Base-by-base conservation (phyloP, 2,113 vertebrate species). In the Chinchilla lanigera region DNA sequence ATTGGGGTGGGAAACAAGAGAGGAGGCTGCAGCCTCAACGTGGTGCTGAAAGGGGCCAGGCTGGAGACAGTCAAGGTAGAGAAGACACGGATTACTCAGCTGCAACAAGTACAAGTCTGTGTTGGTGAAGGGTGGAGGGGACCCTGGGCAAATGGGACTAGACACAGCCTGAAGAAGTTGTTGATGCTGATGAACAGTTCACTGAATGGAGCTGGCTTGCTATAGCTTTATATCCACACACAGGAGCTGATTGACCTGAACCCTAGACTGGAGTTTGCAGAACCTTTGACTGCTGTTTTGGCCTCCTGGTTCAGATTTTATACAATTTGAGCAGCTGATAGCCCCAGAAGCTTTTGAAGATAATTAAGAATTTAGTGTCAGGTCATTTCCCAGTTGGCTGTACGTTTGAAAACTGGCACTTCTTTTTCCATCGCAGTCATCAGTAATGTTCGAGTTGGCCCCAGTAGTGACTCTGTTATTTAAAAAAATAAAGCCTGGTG, bases 171-270 rank as follows among this genome's bases (percentile, higher is more conserved):
- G 99, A 95, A 99, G 99, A 99, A 99, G 84, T 98, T 99, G 47
- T 98, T 99, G 86, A 99, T 99, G 99, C 98, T 99, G 87, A 99
- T 99, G 99, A 99, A 99, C 98, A 99, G 99, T 96, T 99, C 99
- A 0, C 97, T 99, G 98, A 99, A 99, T 96, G 98, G 99, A 90
- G 99, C 99, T 9, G 99, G 99, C 50, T 97, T 99, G 86, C 98
- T 99, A 5, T 99, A 99, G 97, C 99, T 99, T 94, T 99, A 99
- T 75, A 98, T 99, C 96, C 99, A 99, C 71, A 99, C 99, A 0
- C 99, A 99, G 98, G 99, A 99, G 96, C 97, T 99, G 80, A 99
- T 99, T 7, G 99, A 99, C 97, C 99, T 99, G 90, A 99, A 99
- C 97, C 99, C 0, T 99, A 99, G 95, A 99, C 99, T 10, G 99